phyloP scores from a whole-genome alignment of 2,113 vertebrate genomes.

The Lepus americanus region DNA sequence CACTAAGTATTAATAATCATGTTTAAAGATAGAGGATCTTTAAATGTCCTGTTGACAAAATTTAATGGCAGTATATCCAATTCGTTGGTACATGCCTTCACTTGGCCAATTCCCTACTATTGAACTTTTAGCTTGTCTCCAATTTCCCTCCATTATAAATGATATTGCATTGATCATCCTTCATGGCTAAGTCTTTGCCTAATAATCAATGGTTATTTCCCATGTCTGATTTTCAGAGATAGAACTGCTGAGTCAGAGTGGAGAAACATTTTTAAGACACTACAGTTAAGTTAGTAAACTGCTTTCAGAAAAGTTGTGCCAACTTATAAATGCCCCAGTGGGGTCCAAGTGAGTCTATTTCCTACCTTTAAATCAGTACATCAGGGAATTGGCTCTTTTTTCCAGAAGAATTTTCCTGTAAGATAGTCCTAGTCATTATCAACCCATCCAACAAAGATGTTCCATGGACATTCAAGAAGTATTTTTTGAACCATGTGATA shows the following conservation, averaged over 20 bases:
- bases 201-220: not conserved
- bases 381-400: not conserved
- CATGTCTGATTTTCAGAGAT: conserved; percentile 12
- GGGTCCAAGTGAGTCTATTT: not conserved
- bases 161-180: not conserved
- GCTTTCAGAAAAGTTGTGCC: not conserved
- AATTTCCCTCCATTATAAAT: conserved; percentile 13
- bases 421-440: not conserved
- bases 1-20: not conserved
- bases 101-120: not conserved
- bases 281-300: not conserved
- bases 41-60: not conserved
- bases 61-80: not conserved
- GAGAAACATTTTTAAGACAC: not conserved
- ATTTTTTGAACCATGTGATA: not conserved
- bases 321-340: not conserved
- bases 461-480: not conserved
- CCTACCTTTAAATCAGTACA: not conserved
- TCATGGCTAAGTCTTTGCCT: not conserved
- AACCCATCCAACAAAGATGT: not conserved
- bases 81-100: not conserved
- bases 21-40: too few species aligned
- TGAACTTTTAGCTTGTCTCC: not conserved
- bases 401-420: not conserved
- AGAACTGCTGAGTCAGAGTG: not conserved